Evolutionary conservation across 2,888 invertebrate genomes (phyloP).

Genomic region (Parelbella ahira): DNA sequence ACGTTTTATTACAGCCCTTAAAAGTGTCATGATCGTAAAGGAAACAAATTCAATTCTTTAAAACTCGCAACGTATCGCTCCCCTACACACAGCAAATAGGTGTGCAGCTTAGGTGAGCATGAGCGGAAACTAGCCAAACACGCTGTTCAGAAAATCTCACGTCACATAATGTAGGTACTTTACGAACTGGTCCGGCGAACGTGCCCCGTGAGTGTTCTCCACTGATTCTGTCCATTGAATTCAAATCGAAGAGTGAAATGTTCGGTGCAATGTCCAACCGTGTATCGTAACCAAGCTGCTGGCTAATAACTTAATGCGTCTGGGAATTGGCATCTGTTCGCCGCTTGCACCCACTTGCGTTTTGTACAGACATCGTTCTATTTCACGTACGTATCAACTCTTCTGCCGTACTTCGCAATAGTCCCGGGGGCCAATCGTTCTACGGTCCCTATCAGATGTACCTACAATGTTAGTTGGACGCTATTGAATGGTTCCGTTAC

Average conservation of each 20-base stretch:
- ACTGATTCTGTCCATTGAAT: constrained; percentile 76
- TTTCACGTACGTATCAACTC: constrained; percentile 34
- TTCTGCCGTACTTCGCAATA: constrained; percentile 34
- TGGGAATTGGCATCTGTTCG: constrained; percentile 63
- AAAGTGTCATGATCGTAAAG: too few relatives aligned
- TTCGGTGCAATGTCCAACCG: constrained; percentile 47
- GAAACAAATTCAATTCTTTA: constrained; percentile 1
- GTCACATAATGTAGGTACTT: constrained; percentile 58
- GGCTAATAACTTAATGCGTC: constrained; percentile 76
- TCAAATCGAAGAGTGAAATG: constrained; percentile 75
- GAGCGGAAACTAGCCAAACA: constrained; percentile 39
- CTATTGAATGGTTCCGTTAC: constrained; percentile 40
- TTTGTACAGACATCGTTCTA: constrained; percentile 37
- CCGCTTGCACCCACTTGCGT: constrained; percentile 32
- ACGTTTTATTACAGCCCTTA: too few relatives aligned
- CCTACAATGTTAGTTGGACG: constrained; percentile 32
- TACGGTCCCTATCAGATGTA: constrained; percentile 34
- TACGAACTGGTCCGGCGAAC: constrained; percentile 48
- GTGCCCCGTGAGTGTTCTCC: constrained; percentile 53
- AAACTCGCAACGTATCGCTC: not conserved
- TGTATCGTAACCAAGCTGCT: constrained; percentile 61
- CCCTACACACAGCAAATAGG: constrained; percentile 10
- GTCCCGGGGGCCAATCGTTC: constrained; percentile 37
- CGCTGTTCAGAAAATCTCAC: constrained; percentile 47
- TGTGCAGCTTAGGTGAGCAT: constrained; percentile 39